Conservation (phyloP, 2,888 invertebrate species). For the Ischnus inquisitorius region DNA sequence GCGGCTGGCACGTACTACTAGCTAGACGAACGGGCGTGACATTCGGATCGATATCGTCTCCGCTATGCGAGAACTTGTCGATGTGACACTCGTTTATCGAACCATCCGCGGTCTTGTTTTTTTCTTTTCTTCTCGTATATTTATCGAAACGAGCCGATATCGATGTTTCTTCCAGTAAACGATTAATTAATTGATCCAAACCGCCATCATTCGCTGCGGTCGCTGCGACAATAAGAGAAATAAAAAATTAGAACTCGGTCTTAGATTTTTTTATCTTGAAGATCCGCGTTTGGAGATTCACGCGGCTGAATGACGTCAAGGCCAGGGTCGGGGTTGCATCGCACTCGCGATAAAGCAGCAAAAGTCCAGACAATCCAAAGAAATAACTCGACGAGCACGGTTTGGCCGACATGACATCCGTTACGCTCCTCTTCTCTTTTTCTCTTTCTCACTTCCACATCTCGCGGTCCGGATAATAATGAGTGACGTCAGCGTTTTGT, state of each 20-base stretch:
- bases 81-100: conserved; percentile 64
- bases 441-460: conserved; percentile 25
- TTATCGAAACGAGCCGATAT: not conserved
- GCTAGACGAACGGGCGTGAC: conserved; percentile 57
- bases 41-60: conserved; percentile 64
- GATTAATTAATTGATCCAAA: not conserved
- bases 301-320: conserved; percentile 32
- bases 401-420: conserved; percentile 54
- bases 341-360: conserved; percentile 11
- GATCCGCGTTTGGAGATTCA: conserved; percentile 3
- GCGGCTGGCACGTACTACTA: conserved; percentile 24
- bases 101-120: conserved; percentile 28
- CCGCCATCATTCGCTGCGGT: not conserved
- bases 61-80: conserved; percentile 26
- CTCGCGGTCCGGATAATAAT: conserved; percentile 71
- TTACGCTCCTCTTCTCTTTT: conserved; percentile 25
- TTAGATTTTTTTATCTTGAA: not conserved
- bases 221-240: not conserved
- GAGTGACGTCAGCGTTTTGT: conserved; percentile 77
- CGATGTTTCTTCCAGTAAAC: not conserved
- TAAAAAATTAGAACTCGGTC: not conserved
- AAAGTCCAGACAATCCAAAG: not conserved
- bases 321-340: conserved; percentile 25
- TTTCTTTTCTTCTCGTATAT: not conserved
- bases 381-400: not conserved